These are phyloP conservation scores for Marcusenius ussheri DNA, from an alignment of 2,113 vertebrate species.

Conservation along the genomic window DNA sequence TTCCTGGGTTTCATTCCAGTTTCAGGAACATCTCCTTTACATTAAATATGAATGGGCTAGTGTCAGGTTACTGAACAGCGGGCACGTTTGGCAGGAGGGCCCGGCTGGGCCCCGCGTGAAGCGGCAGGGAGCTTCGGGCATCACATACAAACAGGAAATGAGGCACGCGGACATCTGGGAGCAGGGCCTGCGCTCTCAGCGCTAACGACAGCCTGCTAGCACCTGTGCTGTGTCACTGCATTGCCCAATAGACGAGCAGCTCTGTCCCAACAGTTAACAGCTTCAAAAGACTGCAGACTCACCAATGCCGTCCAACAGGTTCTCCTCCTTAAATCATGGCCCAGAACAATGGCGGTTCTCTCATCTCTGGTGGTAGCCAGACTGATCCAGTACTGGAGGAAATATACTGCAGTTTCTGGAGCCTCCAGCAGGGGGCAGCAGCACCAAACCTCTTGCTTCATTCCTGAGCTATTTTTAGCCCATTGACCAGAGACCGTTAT, in stretches of 20 bases:
- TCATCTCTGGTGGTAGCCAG: background rate
- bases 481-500: conserved; percentile 38
- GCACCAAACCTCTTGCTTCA: conserved; percentile 5
- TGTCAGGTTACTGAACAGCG: background rate
- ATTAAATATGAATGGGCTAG: background rate
- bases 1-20: conserved; percentile 2
- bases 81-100: background rate
- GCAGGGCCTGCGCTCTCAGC: background rate
- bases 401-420: conserved; percentile 7
- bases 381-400: background rate
- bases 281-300: background rate
- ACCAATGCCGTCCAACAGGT: background rate
- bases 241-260: background rate
- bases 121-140: background rate
- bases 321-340: background rate
- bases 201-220: background rate
- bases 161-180: background rate
- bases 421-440: conserved; percentile 29
- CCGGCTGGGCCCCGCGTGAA: background rate
- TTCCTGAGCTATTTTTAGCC: conserved; percentile 40
- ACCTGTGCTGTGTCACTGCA: background rate
- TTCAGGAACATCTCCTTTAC: background rate
- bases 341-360: background rate
- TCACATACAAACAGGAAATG: background rate
- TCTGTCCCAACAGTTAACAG: background rate